Evolutionary conservation across 1,140 invertebrate genomes (phyloP), one percentile per base, ranked within the genome.

Genomic region (Drosophila busckii): DNA sequence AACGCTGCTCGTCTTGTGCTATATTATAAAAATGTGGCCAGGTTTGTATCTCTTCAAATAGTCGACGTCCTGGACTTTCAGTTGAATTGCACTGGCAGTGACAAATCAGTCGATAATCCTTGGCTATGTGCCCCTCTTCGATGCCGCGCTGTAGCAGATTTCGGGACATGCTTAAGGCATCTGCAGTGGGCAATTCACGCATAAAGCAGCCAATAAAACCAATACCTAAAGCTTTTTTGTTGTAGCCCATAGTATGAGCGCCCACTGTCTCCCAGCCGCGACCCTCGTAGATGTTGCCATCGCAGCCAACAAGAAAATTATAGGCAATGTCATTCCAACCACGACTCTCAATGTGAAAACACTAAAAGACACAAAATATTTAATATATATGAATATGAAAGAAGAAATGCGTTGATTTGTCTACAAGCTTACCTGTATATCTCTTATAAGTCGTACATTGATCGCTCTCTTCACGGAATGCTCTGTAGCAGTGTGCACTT

Each of bases 191-290:
- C 20, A 87, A 42, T 7, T 87, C 78, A 13, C 87, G 82, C 54
- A 88, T 88, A 40, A 89, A 91, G 37, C 88, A 88, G 0, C 93
- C 93, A 50, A 94, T 90, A 29, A 94, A 91, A 20, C 89, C 89
- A 29, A 93, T 88, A 23, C 92, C 92, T 22, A 93, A 86, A 3
- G 90, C 90, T 8, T 88, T 88, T 15, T 70, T 85, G 63, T 94
- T 94, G 76, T 92, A 93, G 10, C 89, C 88, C 9, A 89, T 86
- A 0, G 92, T 92, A 63, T 94, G 93, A 0, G 92, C 90, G 0
- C 93, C 93, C 2, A 90, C 84, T 9, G 87, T 80, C 37, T 90
- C 89, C 92, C 92, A 94, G 53, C 91, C 92, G 15, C 92, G 88
- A 1, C 91, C 92, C 65, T 91, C 90, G 63, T 92, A 93, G 1